These are phyloP conservation scores for Aphelenchoides besseyi DNA, from an alignment of 1,140 invertebrate genomes.

Conservation along the genomic window DNA sequence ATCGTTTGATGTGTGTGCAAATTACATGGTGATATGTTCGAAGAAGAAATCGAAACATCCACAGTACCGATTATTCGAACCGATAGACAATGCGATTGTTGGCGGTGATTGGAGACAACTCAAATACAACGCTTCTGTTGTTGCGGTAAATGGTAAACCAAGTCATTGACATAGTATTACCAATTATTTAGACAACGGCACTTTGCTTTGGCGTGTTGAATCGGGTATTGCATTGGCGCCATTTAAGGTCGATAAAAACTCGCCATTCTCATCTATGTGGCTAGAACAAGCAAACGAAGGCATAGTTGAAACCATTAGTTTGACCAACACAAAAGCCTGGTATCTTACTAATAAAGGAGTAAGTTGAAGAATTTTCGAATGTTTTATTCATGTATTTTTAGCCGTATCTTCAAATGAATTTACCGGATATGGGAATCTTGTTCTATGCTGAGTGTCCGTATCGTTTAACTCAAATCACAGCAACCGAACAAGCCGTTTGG, in stretches of 20 bases:
- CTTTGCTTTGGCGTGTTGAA: constrained; percentile 36
- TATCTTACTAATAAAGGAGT: constrained; percentile 44
- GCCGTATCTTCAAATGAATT: constrained; percentile 48
- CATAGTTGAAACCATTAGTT: constrained; percentile 20
- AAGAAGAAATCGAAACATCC: constrained; percentile 19
- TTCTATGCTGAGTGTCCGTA: constrained; percentile 38
- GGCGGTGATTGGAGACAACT: constrained; percentile 28
- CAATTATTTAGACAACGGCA: constrained; percentile 26
- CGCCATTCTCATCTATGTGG: constrained; percentile 29
- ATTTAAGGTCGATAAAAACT: constrained; percentile 20
- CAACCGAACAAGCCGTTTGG: constrained; percentile 44
- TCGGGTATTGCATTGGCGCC: constrained; percentile 38
- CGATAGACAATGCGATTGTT: constrained; percentile 17
- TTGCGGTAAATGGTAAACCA: constrained; percentile 39
- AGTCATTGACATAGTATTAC: neutral
- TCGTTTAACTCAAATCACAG: constrained; percentile 33
- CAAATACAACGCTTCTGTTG: constrained; percentile 25
- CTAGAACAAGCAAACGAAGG: constrained; percentile 40
- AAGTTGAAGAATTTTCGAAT: neutral
- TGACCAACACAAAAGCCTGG: constrained; percentile 40
- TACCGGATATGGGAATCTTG: constrained; percentile 52
- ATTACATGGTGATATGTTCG: constrained; percentile 30
- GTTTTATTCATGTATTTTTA: constrained; percentile 28
- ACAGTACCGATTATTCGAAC: constrained; percentile 19
- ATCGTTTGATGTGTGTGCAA: constrained; percentile 22